These are phyloP conservation scores for Tolypeutes matacus DNA, from an alignment of 2,797 vertebrate genomes.

Conservation along the genomic window DNA sequence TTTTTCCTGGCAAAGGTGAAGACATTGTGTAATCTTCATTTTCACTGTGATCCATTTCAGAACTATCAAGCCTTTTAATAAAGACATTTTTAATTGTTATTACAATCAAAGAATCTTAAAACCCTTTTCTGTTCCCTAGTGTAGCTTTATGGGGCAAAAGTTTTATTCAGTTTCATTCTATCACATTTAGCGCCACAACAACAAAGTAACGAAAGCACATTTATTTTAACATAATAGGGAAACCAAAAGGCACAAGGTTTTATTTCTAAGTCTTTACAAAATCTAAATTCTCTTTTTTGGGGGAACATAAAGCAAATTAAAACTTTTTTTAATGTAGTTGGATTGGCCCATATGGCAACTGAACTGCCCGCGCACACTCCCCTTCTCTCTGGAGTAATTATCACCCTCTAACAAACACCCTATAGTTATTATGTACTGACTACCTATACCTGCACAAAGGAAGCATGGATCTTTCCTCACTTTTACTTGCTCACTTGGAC, in stretches of 20 bases:
- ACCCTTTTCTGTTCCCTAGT: constrained; percentile 19
- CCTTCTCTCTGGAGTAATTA: neutral
- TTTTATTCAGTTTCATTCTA: constrained; percentile 24
- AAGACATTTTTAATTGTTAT: constrained; percentile 70
- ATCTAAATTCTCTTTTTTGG: neutral
- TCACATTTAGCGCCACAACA: constrained; percentile 25
- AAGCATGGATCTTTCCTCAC: neutral
- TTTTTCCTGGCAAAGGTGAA: constrained; percentile 91
- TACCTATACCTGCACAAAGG: neutral
- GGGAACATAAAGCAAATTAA: neutral
- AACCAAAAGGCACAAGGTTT: constrained; percentile 35
- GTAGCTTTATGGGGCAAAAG: constrained; percentile 21
- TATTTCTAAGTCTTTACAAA: constrained; percentile 25
- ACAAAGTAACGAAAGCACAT: neutral
- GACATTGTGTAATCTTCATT: constrained; percentile 96
- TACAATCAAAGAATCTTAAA: constrained; percentile 65
- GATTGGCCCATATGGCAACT: neutral
- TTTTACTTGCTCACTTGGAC: neutral
- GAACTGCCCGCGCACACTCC: neutral
- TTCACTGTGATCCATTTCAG: constrained; percentile 97
- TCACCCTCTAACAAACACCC: neutral
- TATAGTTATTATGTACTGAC: neutral
- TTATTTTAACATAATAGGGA: constrained; percentile 10
- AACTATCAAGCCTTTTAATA: constrained; percentile 92
- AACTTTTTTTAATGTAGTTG: neutral